Conservation (phyloP, 2,888 invertebrate genomes). For the Lomographa bimaculata region DNA sequence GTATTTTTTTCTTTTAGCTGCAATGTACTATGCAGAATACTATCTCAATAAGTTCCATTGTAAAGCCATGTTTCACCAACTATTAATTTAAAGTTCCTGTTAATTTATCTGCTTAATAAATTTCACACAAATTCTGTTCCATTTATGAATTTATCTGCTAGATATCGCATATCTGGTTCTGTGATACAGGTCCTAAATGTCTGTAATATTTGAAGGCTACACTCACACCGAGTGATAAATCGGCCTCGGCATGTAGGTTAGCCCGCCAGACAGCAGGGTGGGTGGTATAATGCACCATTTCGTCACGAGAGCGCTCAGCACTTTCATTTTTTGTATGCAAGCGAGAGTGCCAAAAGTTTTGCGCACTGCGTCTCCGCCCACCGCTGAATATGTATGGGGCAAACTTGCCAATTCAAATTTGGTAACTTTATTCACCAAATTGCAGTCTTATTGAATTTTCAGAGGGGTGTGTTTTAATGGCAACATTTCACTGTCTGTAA, state of each 20-base stretch:
- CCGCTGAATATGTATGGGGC: constrained; percentile 73
- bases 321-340: constrained; percentile 80
- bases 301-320: constrained; percentile 40
- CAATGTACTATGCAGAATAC: no score
- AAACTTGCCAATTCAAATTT: constrained; percentile 76
- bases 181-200: no score
- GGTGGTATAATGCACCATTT: constrained; percentile 56
- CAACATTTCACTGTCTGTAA: constrained; percentile 8
- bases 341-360: constrained; percentile 81
- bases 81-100: no score
- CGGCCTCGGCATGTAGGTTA: constrained; percentile 35
- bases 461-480: constrained; percentile 17
- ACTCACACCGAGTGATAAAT: constrained; percentile 10
- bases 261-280: constrained; percentile 41
- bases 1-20: no score
- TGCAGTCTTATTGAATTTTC: constrained; percentile 59
- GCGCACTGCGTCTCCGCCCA: constrained; percentile 74
- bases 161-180: no score
- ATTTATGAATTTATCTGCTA: no score
- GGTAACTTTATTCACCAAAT: constrained; percentile 62
- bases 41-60: no score
- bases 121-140: no score
- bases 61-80: no score
- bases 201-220: constrained; percentile 2
- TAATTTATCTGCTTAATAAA: no score